Percentiles rank a stretch among this genome's conserved stretches.
Evolutionary conservation across 1,140 invertebrate genomes (phyloP).

Genomic region (Drosophila triauraria): DNA sequence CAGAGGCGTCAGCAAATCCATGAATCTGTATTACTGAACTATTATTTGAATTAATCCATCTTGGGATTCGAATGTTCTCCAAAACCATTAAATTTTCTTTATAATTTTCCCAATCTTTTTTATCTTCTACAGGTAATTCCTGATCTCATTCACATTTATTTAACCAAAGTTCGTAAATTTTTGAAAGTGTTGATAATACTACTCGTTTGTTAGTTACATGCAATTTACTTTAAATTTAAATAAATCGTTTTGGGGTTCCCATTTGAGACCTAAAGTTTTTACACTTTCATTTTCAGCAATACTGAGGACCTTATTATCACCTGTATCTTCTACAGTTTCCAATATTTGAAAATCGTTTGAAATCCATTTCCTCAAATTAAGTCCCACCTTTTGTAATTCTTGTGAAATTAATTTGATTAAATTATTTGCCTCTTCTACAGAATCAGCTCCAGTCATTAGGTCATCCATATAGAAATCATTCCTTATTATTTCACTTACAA

Average conservation of each 20-base stretch:
- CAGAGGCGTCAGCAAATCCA: neutral
- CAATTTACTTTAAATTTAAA: neutral
- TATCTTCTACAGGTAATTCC: constrained; percentile 1
- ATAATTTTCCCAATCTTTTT: too few species aligned
- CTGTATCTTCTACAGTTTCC: neutral
- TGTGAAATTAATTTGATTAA: neutral
- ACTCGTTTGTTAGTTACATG: neutral
- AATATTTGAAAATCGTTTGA: neutral
- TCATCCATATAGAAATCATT: too few species aligned
- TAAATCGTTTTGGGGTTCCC: neutral
- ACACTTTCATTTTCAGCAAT: neutral
- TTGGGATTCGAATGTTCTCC: neutral
- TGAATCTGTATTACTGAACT: neutral
- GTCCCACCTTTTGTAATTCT: neutral
- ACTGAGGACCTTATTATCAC: neutral
- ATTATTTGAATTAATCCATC: neutral
- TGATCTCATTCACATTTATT: constrained; percentile 14
- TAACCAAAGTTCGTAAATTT: constrained; percentile 9
- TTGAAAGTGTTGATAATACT: constrained; percentile 2
- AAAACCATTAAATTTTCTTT: neutral
- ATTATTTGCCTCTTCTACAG: neutral
- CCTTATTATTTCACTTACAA: too few species aligned
- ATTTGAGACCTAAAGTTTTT: neutral
- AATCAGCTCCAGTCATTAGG: too few species aligned
- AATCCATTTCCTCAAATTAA: constrained; percentile 9